These are phyloP conservation scores for Antitype chi DNA, from an alignment of 2,888 invertebrate genomes.

Conservation along the genomic window DNA sequence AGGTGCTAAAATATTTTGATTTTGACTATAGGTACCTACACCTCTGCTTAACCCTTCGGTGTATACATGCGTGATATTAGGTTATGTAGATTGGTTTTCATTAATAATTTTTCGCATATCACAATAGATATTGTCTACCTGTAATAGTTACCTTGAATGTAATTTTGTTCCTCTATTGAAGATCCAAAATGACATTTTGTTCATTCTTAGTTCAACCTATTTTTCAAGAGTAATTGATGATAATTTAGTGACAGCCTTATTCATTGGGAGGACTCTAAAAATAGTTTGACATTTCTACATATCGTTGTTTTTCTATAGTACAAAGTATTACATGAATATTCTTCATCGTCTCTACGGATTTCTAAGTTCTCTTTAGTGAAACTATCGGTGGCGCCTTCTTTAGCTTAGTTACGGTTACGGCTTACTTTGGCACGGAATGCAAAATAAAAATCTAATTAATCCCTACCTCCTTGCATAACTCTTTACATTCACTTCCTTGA, in stretches of 20 bases:
- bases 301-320: not conserved
- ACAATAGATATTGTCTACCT: not conserved
- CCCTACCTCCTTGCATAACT: not conserved
- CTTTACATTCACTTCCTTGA: slow-evolving; percentile 3
- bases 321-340: not conserved
- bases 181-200: not conserved
- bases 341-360: not conserved
- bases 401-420: not conserved
- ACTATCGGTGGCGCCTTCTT: not conserved
- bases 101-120: slow-evolving; percentile 11
- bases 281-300: not conserved
- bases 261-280: not conserved
- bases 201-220: not conserved
- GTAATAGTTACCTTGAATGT: not conserved
- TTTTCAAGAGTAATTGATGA: no score
- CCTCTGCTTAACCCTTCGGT: no score
- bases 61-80: no score
- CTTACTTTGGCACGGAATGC: not conserved
- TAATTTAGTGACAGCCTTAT: not conserved
- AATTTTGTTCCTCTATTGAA: not conserved
- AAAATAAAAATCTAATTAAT: not conserved
- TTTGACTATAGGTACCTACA: no score
- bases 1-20: no score
- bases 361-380: no score
- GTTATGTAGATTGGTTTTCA: not conserved